Evolutionary conservation across 2,888 invertebrate genomes (phyloP).

Genomic region (Heliconius aoede): DNA sequence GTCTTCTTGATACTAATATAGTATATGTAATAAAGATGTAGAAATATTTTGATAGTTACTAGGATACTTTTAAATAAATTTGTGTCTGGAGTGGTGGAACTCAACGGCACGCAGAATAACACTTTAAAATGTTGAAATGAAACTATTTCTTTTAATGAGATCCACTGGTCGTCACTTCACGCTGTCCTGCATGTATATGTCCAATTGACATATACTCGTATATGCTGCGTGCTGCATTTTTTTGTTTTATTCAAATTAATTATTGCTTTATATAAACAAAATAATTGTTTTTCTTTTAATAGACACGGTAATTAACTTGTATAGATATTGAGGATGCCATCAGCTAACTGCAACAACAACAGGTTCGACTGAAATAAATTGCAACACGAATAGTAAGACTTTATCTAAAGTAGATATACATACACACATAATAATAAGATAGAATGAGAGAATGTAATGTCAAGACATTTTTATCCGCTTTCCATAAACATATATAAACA

Average conservation of each 20-base stretch:
- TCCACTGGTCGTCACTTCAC: too few species aligned
- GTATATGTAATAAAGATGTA: neutral
- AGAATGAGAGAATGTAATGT: too few species aligned
- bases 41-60: constrained; percentile 17
- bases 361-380: constrained; percentile 36
- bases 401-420: constrained; percentile 22
- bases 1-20: constrained; percentile 19
- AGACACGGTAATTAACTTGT: constrained; percentile 8
- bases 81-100: too few species aligned
- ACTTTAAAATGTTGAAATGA: too few species aligned
- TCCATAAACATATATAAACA: too few species aligned
- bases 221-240: neutral
- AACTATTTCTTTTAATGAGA: too few species aligned
- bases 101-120: too few species aligned
- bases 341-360: constrained; percentile 32
- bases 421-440: neutral
- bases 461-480: too few species aligned
- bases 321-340: constrained; percentile 35
- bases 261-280: neutral
- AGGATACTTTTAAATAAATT: neutral
- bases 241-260: neutral
- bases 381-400: constrained; percentile 31
- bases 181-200: too few species aligned
- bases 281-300: constrained; percentile 8
- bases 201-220: too few species aligned